Base-by-base conservation (phyloP, 2,888 invertebrate species). In the Autographa pulchrina region DNA sequence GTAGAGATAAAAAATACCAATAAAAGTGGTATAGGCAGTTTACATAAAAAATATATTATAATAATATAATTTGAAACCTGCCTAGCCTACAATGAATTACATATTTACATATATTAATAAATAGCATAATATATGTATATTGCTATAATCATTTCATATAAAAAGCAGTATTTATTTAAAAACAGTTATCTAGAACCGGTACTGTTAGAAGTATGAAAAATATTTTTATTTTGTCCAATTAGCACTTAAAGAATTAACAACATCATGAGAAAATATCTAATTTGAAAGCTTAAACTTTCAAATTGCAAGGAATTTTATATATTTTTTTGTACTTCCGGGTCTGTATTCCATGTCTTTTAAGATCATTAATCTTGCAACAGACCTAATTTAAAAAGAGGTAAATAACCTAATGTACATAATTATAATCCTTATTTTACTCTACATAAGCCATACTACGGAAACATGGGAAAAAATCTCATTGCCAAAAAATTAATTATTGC, bases 221-320 rank as follows among this genome's bases (percentile, higher is more conserved):
- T 73, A 74, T 81, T 75, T 77, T 67, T 74, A 64, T 81, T 79
- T 71, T 38, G 41, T 9, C 72, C 72, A 83, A 79, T 84, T 83
- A 83, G 73, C 75, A 81, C 66, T 61, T 63, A 67, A 72, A 70
- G 11, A 74, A 72, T 76, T 73, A 72, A 71, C 73, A 79, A 59
- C 32, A 68, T 71, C 74, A 79, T 83, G 77, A 75, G 75, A 81
- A 81, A 83, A 67, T 65, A 25, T 20, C 64, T 69, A 69, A 75
- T 75, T 74, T 71, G 66, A 65, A 70, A 69, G 48, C 65, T 62
- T 32, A 16, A 25, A 69, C 58, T 71, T 70, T 76, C 69, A 67
- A 70, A 66, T 52, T 0, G 54, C 52, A 56, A 32, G 16, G 18
- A 18, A 60, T 74, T 62, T 63, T 62, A 70, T 31, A n/a, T 65